Base-by-base conservation (phyloP, 2,888 invertebrate genomes). In the Eubasilissa splendida region DNA sequence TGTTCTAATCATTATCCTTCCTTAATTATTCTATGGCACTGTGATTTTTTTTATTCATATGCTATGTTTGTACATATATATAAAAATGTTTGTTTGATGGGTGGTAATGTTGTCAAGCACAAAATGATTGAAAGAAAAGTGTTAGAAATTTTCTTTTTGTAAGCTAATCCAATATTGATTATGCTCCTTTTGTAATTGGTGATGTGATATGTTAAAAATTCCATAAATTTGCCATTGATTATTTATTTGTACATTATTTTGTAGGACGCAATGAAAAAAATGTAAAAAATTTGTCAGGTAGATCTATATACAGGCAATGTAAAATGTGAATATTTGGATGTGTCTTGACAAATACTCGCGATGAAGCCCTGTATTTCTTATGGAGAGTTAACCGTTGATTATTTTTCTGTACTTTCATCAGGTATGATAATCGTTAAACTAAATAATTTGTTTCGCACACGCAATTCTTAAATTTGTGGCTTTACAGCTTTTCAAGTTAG, bases 211-310 rank as follows among this genome's bases (percentile, higher is more conserved):
- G 70, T 42, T 56, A 22, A 56, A 56, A 56, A 71, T 54, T 54
- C 54, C 71, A 71, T 56, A 54, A 71, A 73, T 73, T 73, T 73
- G 71, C 71, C 71, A 73, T 73, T 73, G 11, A 58, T 33, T 56
- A 56, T 33, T 56, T 22, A 54, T n/a, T 33, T 22, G 22, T 22
- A 22, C 22, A 22, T 22, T 22, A 22, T 22, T 22, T 22, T 22
- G 1, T 22, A 22, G 22, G 22, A 22, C 22, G 22, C 22, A 22
- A 22, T 22, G 22, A 22, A 22, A 22, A 22, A 22, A 22, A 22
- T 22, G 22, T 42, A 42, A 5, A 5, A 42, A 42, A 42, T 42
- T 42, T 2, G 3, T 42, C 42, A 7, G 42, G 42, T 42, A 42
- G 42, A 42, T 42, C 42, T 42, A 42, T 7, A 42, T 42, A 42